These are phyloP conservation scores for Aphaenogaster rudis DNA, from an alignment of 1,140 invertebrate species.

Conservation along the genomic window DNA sequence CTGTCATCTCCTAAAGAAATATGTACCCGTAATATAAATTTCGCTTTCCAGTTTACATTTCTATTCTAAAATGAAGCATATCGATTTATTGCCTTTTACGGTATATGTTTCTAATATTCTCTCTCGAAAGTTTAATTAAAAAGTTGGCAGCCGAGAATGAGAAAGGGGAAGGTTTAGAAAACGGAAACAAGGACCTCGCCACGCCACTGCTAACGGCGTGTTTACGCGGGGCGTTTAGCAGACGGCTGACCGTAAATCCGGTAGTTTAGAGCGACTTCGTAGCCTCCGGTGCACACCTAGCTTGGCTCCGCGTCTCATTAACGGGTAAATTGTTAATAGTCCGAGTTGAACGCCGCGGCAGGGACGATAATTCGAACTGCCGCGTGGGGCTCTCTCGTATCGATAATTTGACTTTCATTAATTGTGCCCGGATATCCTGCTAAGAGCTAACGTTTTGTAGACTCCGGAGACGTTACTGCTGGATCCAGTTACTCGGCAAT, in stretches of 20 bases:
- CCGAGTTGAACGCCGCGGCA: slow-evolving; percentile 10
- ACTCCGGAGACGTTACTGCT: background rate
- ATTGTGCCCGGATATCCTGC: slow-evolving; percentile 42
- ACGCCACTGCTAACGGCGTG: slow-evolving; percentile 32
- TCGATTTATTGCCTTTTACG: background rate
- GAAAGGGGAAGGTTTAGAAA: slow-evolving; percentile 1
- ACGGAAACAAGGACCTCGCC: slow-evolving; percentile 36
- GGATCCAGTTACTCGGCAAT: slow-evolving; percentile 20
- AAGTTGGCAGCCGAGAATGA: background rate
- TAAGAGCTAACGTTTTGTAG: slow-evolving; percentile 13
- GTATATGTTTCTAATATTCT: background rate
- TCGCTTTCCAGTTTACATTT: background rate
- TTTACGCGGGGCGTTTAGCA: slow-evolving; percentile 49
- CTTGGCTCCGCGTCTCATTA: slow-evolving; percentile 39
- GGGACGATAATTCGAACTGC: slow-evolving; percentile 32
- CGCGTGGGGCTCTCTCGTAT: slow-evolving; percentile 12
- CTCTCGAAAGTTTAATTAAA: background rate
- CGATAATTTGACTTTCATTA: slow-evolving; percentile 57
- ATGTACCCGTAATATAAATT: background rate
- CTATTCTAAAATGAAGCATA: background rate
- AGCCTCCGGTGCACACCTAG: slow-evolving; percentile 40
- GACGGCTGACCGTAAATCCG: slow-evolving; percentile 54
- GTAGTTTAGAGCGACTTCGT: slow-evolving; percentile 56
- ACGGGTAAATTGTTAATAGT: slow-evolving; percentile 58
- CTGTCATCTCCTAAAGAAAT: background rate